Evolutionary conservation across 2,888 invertebrate species (phyloP), one percentile per base, ranked within the genome.

Genomic region (Ormia ochracea): DNA sequence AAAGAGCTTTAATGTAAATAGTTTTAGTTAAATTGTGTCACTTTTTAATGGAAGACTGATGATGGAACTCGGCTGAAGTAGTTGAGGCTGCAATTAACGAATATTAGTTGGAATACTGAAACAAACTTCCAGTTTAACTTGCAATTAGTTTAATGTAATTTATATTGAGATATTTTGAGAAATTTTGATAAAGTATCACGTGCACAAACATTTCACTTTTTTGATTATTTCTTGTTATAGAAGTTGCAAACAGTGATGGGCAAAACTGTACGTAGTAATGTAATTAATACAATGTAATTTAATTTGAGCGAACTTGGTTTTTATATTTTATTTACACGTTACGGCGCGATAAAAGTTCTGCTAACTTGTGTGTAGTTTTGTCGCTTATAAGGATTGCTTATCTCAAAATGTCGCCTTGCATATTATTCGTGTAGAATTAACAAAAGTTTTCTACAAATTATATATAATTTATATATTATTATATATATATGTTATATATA

Each of bases 121-220:
- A 50, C 21, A 33, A 58, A 43, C 17, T 68, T 59, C 50, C 12
- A 56, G 28, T 43, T 52, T 17, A 36, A 68, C 19, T 43, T 68
- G 26, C 26, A 68, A 17, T 33, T 9, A 26, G 31, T 74, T 75
- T 59, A 68, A 68, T 65, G 56, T 19, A 56, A 66, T 50, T 74
- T 63, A 54, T 14, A 65, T 33, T 43, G 43, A 68, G 59, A 36
- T 14, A 68, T 43, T 68, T 50, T 63, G 21, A 48, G 41, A 21
- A 43, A n/a, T n/a, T n/a, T 12, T 9, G 41, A 58, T 12, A 68
- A 19, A 41, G 28, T 17, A 17, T 14, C 12, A 12, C 2, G 17
- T 12, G 63, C 38, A 59, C 12, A 12, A 23, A 38, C 4, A 26
- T 4, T 26, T n/a, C 9, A 17, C 7, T 28, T 9, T 2, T 6